phyloP scores from a whole-genome alignment of 2,797 vertebrate genomes.

The Phaenicophaeus curvirostris region DNA sequence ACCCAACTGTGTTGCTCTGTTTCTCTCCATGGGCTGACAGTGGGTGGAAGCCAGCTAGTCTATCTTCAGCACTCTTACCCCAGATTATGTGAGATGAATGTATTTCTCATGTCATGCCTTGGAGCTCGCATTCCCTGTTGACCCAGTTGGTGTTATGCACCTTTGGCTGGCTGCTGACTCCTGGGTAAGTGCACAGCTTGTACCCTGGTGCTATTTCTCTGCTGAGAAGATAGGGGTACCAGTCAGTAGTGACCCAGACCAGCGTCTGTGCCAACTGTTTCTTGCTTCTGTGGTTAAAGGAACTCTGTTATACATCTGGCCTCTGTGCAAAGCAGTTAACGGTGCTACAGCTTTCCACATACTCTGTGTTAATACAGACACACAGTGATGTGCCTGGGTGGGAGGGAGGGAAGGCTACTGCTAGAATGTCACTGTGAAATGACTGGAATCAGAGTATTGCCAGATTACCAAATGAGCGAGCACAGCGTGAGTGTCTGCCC shows the following conservation, averaged over 20 bases:
- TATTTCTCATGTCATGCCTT: conserved; percentile 74
- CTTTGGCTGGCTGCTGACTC: conserved; percentile 71
- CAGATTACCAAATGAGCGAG: neutral
- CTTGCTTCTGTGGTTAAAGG: neutral
- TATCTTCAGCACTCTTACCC: conserved; percentile 72
- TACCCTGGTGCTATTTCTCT: conserved; percentile 68
- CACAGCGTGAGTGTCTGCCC: rapidly evolving
- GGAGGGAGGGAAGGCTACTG: neutral
- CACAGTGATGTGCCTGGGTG: neutral
- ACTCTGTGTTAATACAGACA: neutral
- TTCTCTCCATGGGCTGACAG: conserved; percentile 74
- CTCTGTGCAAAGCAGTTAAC: neutral
- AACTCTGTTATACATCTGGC: neutral
- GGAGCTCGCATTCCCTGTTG: conserved; percentile 71
- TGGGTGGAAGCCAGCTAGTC: conserved; percentile 74
- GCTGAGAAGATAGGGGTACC: conserved; percentile 62
- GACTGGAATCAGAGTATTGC: neutral
- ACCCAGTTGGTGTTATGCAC: conserved; percentile 73
- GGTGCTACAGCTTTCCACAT: too few relatives aligned
- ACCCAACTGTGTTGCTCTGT: conserved; percentile 73
- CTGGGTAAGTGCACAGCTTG: conserved; percentile 73
- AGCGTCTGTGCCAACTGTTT: neutral
- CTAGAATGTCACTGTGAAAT: neutral
- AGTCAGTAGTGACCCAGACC: conserved; percentile 54
- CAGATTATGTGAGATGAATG: conserved; percentile 74